Evolutionary conservation across 2,113 vertebrate species (phyloP).

Genomic region (Neopipo cinnamomea): DNA sequence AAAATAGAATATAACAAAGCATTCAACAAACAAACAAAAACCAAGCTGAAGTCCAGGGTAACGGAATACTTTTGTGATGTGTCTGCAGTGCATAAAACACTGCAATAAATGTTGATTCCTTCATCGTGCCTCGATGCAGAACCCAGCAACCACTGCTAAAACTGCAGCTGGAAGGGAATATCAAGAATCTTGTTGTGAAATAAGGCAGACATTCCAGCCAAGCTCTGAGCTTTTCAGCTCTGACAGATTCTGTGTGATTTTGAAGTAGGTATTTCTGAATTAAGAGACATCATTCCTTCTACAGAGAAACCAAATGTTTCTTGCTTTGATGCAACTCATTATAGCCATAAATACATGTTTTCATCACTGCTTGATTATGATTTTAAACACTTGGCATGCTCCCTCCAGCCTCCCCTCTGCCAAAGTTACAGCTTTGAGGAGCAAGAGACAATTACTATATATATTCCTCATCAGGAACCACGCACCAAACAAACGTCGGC

Average conservation of each 20-base stretch:
- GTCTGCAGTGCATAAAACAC: rapidly evolving
- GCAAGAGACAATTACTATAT: slow-evolving; percentile 50
- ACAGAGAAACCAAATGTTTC: not conserved
- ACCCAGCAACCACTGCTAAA: not conserved
- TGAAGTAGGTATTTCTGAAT: not conserved
- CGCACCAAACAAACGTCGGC: not conserved
- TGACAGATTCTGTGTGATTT: not conserved
- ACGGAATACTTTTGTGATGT: rapidly evolving
- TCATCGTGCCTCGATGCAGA: rapidly evolving
- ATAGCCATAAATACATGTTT: slow-evolving; percentile 45
- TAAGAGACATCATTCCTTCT: not conserved
- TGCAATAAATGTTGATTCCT: not conserved
- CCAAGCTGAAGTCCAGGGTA: not conserved
- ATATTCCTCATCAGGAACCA: slow-evolving; percentile 22
- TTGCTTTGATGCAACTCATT: slow-evolving; percentile 39
- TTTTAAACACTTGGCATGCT: slow-evolving; percentile 49
- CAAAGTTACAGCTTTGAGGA: slow-evolving; percentile 51
- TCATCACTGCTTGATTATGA: slow-evolving; percentile 22
- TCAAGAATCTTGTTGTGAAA: not conserved
- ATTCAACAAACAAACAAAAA: not conserved
- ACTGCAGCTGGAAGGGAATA: not conserved
- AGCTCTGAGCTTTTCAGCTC: not conserved
- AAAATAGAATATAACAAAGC: not conserved
- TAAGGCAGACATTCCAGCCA: not conserved
- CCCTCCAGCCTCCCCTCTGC: slow-evolving; percentile 14